Conservation (phyloP, 2,113 vertebrate genomes). For the Anguilla rostrata region DNA sequence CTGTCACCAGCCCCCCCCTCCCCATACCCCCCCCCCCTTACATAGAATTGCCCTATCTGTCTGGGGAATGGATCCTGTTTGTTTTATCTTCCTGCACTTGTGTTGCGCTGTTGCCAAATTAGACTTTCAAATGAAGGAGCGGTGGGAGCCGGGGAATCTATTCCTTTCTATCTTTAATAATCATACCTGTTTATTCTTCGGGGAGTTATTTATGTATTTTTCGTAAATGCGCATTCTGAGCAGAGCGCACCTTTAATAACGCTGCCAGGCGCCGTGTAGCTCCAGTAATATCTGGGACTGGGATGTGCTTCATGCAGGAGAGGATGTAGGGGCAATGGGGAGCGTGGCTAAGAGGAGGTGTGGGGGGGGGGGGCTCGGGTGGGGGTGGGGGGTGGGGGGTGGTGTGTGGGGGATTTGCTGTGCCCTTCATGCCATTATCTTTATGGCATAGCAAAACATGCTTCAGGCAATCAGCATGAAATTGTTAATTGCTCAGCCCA, state of each 20-base stretch:
- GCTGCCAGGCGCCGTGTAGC: conserved; percentile 61
- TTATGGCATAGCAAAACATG: conserved; percentile 80
- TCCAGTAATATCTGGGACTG: conserved; percentile 43
- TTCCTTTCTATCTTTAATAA: conserved; percentile 69
- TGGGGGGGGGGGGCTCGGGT: conserved; percentile 24
- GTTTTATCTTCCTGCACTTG: conserved; percentile 69
- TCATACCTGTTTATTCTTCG: conserved; percentile 77
- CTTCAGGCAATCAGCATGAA: conserved; percentile 90
- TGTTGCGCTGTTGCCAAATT: conserved; percentile 72
- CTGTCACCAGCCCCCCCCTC: conserved; percentile 48
- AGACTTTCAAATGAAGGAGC: conserved; percentile 77
- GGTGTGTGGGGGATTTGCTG: conserved; percentile 49
- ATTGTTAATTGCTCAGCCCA: conserved; percentile 88
- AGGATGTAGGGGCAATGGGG: conserved; percentile 62
- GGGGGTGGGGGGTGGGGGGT: conserved; percentile 39
- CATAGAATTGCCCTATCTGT: conserved; percentile 62
- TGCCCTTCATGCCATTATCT: conserved; percentile 78
- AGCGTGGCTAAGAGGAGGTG: conserved; percentile 32
- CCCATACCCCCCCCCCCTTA: conserved; percentile 33
- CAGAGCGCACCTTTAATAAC: conserved; percentile 70
- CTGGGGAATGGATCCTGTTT: conserved; percentile 63
- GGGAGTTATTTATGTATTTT: conserved; percentile 70
- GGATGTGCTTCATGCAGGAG: conserved; percentile 63
- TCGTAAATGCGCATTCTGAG: conserved; percentile 68
- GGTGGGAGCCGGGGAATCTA: conserved; percentile 68